Evolutionary conservation across 2,113 vertebrate genomes (phyloP).

Genomic region (Hippocampus zosterae): DNA sequence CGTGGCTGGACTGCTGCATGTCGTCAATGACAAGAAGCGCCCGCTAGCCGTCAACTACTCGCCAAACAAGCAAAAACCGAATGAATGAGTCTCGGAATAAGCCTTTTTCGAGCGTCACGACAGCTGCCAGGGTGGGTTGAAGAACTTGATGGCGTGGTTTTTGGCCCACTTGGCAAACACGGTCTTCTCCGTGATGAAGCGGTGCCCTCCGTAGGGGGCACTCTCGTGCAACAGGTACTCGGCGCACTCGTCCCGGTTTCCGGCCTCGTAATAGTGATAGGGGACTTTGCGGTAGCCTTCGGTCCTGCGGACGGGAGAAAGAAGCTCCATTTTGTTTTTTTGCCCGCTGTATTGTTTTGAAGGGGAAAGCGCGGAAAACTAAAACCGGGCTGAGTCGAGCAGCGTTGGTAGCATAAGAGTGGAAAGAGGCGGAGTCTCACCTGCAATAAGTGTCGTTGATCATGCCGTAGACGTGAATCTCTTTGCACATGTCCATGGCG

Average conservation of each 20-base stretch:
- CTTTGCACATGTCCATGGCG: slow-evolving; percentile 97
- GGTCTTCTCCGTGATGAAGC: slow-evolving; percentile 95
- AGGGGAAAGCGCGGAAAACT: too few relatives aligned
- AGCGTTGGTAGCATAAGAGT: too few relatives aligned
- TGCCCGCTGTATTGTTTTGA: too few relatives aligned
- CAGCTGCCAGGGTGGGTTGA: slow-evolving; percentile 87
- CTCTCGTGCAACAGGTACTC: slow-evolving; percentile 94
- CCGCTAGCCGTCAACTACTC: not conserved
- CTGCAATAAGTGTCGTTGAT: slow-evolving; percentile 99
- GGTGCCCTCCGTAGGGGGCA: slow-evolving; percentile 90
- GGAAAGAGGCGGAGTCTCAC: slow-evolving; percentile 68
- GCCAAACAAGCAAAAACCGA: not conserved
- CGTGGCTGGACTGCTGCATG: not conserved
- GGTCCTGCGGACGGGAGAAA: slow-evolving; percentile 67
- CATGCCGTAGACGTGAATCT: slow-evolving; percentile 97
- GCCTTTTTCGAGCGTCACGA: slow-evolving; percentile 72
- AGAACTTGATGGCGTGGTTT: slow-evolving; percentile 87
- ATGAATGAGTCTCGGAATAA: not conserved
- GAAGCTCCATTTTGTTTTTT: not conserved
- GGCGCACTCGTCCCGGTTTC: slow-evolving; percentile 87
- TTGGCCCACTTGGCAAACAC: slow-evolving; percentile 96
- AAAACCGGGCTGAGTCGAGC: too few relatives aligned
- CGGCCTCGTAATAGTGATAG: slow-evolving; percentile 95
- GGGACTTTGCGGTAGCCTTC: slow-evolving; percentile 88
- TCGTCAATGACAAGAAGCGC: not conserved